A percentile compares a stretch with the other conserved stretches of the same genome.
Evolutionary conservation across 2,113 vertebrate species (phyloP).

Genomic region (Festucalex cinctus): DNA sequence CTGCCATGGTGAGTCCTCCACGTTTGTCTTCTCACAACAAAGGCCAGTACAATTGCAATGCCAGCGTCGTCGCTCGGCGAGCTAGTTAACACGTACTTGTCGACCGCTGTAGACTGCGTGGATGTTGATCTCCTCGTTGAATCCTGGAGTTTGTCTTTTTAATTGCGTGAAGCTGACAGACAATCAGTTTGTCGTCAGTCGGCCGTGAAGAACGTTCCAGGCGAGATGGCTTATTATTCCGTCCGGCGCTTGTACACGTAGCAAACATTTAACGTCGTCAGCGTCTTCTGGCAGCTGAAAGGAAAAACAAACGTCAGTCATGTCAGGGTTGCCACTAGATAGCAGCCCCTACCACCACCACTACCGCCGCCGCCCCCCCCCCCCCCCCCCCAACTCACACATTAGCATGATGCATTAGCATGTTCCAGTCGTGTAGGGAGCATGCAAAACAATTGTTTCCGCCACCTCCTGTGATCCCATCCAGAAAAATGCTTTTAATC

Average conservation of each 20-base stretch:
- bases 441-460: background rate
- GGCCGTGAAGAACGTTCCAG: background rate
- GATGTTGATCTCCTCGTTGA: background rate
- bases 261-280: background rate
- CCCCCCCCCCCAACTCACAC: background rate
- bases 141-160: background rate
- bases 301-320: background rate
- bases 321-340: background rate
- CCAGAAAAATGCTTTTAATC: background rate
- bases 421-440: background rate
- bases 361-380: too few relatives aligned
- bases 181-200: background rate
- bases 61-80: background rate
- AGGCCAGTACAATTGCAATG: too few relatives aligned
- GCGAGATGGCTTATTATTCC: background rate
- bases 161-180: background rate
- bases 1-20: conserved; percentile 80
- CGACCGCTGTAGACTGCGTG: too few relatives aligned
- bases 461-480: background rate
- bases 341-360: background rate
- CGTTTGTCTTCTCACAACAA: conserved; percentile 2
- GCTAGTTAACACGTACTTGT: background rate
- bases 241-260: background rate
- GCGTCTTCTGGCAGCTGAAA: background rate
- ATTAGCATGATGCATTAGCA: background rate